Conservation (phyloP, 1,140 invertebrate species). For the Bombyx mandarina region DNA sequence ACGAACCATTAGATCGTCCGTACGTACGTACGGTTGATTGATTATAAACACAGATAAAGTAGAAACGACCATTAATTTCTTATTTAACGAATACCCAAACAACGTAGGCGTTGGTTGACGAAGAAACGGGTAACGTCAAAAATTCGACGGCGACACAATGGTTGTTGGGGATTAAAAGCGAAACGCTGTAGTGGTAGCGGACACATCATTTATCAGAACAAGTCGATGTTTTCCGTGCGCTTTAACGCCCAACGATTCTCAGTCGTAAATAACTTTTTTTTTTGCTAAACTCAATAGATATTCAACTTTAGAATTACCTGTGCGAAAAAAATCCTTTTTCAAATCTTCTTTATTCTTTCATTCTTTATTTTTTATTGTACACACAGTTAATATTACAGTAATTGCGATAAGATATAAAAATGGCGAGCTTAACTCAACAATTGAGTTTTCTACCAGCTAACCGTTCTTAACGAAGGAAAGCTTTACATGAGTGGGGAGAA, state of each 20-base stretch:
- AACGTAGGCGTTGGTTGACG: slow-evolving; percentile 45
- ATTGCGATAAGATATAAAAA: too few species aligned
- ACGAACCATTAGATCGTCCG: slow-evolving; percentile 33
- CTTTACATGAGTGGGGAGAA: too few species aligned
- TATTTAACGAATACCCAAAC: slow-evolving; percentile 41
- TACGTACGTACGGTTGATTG: slow-evolving; percentile 32
- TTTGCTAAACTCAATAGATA: too few species aligned
- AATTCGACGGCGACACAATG: slow-evolving; percentile 52
- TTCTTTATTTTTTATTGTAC: too few species aligned
- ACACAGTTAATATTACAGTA: too few species aligned
- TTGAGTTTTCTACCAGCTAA: too few species aligned
- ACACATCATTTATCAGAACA: slow-evolving; percentile 64
- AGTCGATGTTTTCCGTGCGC: slow-evolving; percentile 26
- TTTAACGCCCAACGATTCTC: slow-evolving; percentile 22
- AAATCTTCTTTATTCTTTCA: too few species aligned
- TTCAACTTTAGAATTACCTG: too few species aligned
- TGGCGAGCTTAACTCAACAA: too few species aligned
- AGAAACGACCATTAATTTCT: slow-evolving; percentile 51
- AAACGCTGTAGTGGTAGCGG: slow-evolving; percentile 58
- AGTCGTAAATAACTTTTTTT: slow-evolving; percentile 1
- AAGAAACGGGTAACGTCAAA: slow-evolving; percentile 54
- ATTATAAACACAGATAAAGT: slow-evolving; percentile 45
- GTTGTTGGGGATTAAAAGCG: slow-evolving; percentile 59
- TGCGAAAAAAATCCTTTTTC: too few species aligned
- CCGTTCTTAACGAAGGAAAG: too few species aligned